These are phyloP conservation scores for Aegotheles bennettii DNA, from an alignment of 2,113 vertebrate species.

Conservation along the genomic window DNA sequence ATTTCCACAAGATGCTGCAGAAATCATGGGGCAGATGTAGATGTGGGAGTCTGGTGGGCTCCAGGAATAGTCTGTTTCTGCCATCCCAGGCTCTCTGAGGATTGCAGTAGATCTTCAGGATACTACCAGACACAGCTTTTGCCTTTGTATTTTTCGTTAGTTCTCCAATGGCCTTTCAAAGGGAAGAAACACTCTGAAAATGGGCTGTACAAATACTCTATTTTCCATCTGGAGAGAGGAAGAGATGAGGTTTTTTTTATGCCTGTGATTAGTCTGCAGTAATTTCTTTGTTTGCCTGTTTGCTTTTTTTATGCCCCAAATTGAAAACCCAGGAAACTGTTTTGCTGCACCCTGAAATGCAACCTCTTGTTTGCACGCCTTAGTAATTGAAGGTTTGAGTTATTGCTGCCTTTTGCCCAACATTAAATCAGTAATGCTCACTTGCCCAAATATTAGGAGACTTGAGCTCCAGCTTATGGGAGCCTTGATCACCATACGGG, in stretches of 20 bases:
- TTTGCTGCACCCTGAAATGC: background rate
- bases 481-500: background rate
- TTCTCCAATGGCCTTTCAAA: background rate
- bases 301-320: background rate
- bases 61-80: background rate
- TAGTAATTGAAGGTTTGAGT: background rate
- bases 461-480: background rate
- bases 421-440: background rate
- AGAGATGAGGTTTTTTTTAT: background rate
- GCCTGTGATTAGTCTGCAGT: background rate
- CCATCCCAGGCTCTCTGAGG: background rate
- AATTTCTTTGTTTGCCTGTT: slow-evolving; percentile 26
- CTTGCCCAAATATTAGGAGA: background rate
- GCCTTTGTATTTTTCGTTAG: background rate
- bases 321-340: background rate
- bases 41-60: background rate
- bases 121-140: background rate
- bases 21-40: background rate
- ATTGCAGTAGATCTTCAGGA: background rate
- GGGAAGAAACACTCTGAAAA: background rate
- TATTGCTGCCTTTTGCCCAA: background rate
- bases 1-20: background rate
- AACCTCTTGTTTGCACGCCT: background rate
- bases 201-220: background rate
- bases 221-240: slow-evolving; percentile 35